Evolutionary conservation across 2,797 vertebrate genomes (phyloP), one percentile per base, ranked within the genome.

Genomic region (Xenops minutus): DNA sequence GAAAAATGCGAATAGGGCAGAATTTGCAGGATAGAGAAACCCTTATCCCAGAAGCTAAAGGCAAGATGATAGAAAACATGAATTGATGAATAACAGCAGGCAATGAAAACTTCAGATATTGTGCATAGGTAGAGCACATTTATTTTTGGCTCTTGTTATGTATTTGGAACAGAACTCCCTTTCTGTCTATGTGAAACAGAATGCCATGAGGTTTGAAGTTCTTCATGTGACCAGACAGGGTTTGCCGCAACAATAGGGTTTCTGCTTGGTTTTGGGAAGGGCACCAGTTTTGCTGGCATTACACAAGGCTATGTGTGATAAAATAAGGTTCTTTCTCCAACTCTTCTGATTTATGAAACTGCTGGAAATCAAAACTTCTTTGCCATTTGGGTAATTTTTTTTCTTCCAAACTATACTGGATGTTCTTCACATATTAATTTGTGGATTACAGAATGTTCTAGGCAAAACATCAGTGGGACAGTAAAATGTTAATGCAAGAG

Each of bases 391-490:
- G 44, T 79, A 76, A 58, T 75, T 79, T 92, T 92, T 92, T 92
- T 93, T 90, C 59, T 46, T 94, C 81, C 78, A 94, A 93, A 95
- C 54, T 58, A 93, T 89, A 91, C 96, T 96, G 95, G 75, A 96
- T 96, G 96, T 97, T 96, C 96, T 91, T 96, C 93, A 96, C 93
- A 55, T 96, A 90, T 96, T 97, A 96, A 96, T 97, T 96, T 97
- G 96, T 93, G 96, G 96, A 95, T 97, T 97, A 97, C 96, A 97
- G 91, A 96, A 96, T 97, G 96, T 97, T 96, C 96, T 97, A 97
- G 92, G 96, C 95, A 96, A 96, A 96, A 96, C 94, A 97, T 96
- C 94, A 96, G 95, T 89, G 95, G 94, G 92, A 87, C 85, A 95
- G 93, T 95, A 96, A 96, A 97, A 97, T 51, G 72, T 87, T 97